Evolutionary conservation across 2,113 vertebrate species (phyloP).

Genomic region (Corythaixoides concolor): DNA sequence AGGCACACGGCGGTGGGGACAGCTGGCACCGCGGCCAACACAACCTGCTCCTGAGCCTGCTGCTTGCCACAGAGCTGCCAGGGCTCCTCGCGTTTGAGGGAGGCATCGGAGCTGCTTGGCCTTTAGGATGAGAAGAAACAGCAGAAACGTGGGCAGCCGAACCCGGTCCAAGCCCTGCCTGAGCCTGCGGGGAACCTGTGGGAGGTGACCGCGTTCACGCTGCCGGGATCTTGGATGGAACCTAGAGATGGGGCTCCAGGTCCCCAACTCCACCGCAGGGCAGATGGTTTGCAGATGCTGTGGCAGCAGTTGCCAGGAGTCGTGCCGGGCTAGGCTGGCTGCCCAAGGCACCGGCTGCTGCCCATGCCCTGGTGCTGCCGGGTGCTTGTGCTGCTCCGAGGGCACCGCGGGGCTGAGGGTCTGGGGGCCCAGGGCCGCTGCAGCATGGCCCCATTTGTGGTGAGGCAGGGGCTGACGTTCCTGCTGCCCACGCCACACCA

Average conservation of each 20-base stretch:
- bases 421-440: background rate
- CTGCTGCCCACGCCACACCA: fast-evolving
- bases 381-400: background rate
- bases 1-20: background rate
- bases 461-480: background rate
- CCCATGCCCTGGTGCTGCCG: too few relatives aligned
- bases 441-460: fast-evolving
- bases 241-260: background rate
- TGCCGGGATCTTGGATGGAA: background rate
- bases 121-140: background rate
- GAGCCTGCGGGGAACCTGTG: background rate
- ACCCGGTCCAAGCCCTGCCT: background rate
- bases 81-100: fast-evolving
- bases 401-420: fast-evolving
- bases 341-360: background rate
- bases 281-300: background rate
- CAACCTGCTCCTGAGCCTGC: background rate
- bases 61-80: background rate
- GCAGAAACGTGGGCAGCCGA: fast-evolving
- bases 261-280: fast-evolving
- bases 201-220: background rate
- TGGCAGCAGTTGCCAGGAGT: background rate
- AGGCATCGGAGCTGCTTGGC: background rate
- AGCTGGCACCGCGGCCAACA: background rate
- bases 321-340: background rate